Evolutionary conservation across 2,113 vertebrate genomes (phyloP).

Genomic region (Proterorhinus semilunaris): DNA sequence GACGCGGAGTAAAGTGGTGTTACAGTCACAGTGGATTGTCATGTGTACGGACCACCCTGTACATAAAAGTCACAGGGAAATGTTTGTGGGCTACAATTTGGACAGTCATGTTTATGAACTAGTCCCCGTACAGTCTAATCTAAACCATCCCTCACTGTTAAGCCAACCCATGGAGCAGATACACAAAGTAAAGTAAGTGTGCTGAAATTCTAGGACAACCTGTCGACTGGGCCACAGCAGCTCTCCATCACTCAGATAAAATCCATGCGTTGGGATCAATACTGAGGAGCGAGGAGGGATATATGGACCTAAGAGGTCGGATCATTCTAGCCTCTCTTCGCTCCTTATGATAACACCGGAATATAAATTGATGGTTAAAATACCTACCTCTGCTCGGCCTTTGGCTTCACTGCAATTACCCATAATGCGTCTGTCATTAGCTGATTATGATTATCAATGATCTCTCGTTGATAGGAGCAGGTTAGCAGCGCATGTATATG

Average conservation of each 20-base stretch:
- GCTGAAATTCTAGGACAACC: slow-evolving; percentile 24
- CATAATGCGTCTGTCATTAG: slow-evolving; percentile 8
- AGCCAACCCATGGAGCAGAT: slow-evolving; percentile 8
- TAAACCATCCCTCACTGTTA: too few species aligned
- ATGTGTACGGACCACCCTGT: too few species aligned
- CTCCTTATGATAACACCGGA: not conserved
- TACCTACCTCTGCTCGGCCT: not conserved
- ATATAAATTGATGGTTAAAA: slow-evolving; percentile 34
- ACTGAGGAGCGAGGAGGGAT: slow-evolving; percentile 18
- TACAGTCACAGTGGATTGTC: too few species aligned
- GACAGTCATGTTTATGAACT: too few species aligned
- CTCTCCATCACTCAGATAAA: slow-evolving; percentile 32
- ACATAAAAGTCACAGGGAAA: too few species aligned
- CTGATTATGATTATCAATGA: slow-evolving; percentile 27
- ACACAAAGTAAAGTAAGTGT: not conserved
- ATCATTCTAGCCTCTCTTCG: slow-evolving; percentile 21
- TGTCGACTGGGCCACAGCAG: slow-evolving; percentile 19
- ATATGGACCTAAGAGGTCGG: slow-evolving; percentile 20
- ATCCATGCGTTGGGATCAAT: slow-evolving; percentile 47
- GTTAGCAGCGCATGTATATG: not conserved
- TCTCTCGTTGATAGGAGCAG: not conserved
- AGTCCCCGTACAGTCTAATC: too few species aligned
- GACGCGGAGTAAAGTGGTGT: too few species aligned
- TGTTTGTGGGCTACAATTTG: too few species aligned
- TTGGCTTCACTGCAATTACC: slow-evolving; percentile 17